phyloP scores from a whole-genome alignment of 2,888 invertebrate genomes.

The Spisula subtruncata region DNA sequence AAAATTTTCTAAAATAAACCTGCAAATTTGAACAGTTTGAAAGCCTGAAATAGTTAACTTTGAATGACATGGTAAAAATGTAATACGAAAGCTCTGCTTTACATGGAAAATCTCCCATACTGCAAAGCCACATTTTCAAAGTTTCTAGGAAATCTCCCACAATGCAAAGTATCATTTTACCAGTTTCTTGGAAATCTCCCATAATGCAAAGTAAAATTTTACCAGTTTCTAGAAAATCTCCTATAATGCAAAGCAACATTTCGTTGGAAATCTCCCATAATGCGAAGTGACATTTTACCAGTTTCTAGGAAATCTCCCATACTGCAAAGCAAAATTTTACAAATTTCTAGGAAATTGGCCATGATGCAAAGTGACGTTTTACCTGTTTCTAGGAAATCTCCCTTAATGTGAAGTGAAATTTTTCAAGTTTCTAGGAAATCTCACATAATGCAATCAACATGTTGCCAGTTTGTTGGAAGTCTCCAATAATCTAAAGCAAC shows the following conservation, averaged over 20 bases:
- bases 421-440: neutral
- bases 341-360: neutral
- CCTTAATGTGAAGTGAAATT: neutral
- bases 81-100: neutral
- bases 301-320: neutral
- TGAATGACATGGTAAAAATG: neutral
- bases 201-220: slow-evolving; percentile 14
- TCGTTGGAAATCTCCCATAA: slow-evolving; percentile 8
- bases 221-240: neutral
- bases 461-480: neutral
- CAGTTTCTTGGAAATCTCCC: neutral
- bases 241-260: neutral
- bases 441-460: neutral
- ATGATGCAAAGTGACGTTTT: neutral
- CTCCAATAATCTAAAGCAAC: neutral
- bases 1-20: neutral
- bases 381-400: neutral
- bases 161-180: too few species aligned
- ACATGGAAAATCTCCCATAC: neutral
- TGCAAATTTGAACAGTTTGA: neutral
- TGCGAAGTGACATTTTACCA: neutral
- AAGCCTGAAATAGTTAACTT: neutral
- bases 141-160: too few species aligned
- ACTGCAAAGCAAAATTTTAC: neutral
- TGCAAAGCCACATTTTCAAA: too few species aligned